A percentile compares a stretch with the other conserved stretches of the same genome.
phyloP scores from a whole-genome alignment of 1,140 invertebrate genomes.

The Aphis gossypii region DNA sequence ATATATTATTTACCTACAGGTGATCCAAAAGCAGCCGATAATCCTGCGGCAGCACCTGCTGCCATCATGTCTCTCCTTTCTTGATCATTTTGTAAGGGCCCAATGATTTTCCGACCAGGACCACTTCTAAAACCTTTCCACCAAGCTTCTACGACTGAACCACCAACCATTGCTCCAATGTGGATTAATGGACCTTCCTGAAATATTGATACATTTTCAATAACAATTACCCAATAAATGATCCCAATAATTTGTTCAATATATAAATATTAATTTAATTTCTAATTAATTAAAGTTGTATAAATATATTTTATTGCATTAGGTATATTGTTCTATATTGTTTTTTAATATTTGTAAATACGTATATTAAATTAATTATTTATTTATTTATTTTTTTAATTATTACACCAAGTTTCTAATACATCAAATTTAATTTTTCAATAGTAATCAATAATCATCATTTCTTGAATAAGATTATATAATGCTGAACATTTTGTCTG shows the following conservation, averaged over 20 bases:
- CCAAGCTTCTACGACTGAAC: slow-evolving; percentile 64
- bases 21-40: slow-evolving; percentile 64
- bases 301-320: neutral
- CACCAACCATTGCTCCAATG: slow-evolving; percentile 94
- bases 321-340: neutral
- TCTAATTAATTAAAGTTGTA: neutral
- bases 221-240: neutral
- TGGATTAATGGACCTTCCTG: slow-evolving; percentile 99
- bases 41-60: slow-evolving; percentile 59
- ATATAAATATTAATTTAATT: neutral
- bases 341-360: too few relatives aligned
- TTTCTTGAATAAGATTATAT: neutral
- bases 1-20: slow-evolving; percentile 78
- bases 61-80: slow-evolving; percentile 99
- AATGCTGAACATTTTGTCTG: neutral
- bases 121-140: slow-evolving; percentile 68
- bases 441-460: too few relatives aligned
- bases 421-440: too few relatives aligned
- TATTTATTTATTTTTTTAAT: too few relatives aligned
- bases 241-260: neutral
- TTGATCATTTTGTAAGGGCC: slow-evolving; percentile 91
- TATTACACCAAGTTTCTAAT: too few relatives aligned
- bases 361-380: too few relatives aligned
- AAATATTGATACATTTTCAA: slow-evolving; percentile 56
- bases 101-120: slow-evolving; percentile 93